A percentile compares a stretch with the other conserved stretches of the same genome.
phyloP scores from a whole-genome alignment of 2,797 vertebrate genomes.

The Melanotaenia pygmaea region DNA sequence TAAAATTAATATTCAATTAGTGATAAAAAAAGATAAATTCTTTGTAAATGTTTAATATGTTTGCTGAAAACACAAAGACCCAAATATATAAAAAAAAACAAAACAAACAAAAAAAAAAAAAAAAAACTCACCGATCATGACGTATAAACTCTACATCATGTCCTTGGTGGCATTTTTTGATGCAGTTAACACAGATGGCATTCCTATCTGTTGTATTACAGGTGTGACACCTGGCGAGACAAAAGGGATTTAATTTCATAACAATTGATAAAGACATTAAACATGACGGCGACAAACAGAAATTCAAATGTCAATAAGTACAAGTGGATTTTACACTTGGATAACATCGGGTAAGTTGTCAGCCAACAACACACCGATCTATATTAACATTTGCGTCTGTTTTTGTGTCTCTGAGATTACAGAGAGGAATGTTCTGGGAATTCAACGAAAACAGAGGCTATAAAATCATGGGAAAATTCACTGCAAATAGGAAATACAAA shows the following conservation, averaged over 20 bases:
- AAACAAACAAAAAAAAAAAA: neutral
- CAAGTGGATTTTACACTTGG: too few relatives aligned
- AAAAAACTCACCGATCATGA: conserved; percentile 90
- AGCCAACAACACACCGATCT: neutral
- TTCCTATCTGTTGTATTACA: conserved; percentile 99
- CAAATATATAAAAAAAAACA: neutral
- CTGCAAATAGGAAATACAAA: neutral
- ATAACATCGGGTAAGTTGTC: too few relatives aligned
- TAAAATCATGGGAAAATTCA: neutral
- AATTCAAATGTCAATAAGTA: neutral
- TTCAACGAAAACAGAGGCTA: neutral
- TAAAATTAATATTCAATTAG: neutral
- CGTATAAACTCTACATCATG: conserved; percentile 99
- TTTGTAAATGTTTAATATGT: too few relatives aligned
- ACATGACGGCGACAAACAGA: neutral
- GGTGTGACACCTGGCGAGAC: conserved; percentile 92
- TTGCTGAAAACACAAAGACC: neutral
- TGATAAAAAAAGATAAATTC: neutral
- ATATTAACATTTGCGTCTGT: neutral
- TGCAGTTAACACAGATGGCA: conserved; percentile 99
- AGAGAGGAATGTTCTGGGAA: neutral
- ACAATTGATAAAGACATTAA: neutral
- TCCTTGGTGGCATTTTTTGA: conserved; percentile 99
- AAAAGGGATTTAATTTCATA: neutral
- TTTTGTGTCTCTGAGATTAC: neutral